These are phyloP conservation scores for Onychostruthus taczanowskii DNA, from an alignment of 2,113 vertebrate species.

Conservation along the genomic window DNA sequence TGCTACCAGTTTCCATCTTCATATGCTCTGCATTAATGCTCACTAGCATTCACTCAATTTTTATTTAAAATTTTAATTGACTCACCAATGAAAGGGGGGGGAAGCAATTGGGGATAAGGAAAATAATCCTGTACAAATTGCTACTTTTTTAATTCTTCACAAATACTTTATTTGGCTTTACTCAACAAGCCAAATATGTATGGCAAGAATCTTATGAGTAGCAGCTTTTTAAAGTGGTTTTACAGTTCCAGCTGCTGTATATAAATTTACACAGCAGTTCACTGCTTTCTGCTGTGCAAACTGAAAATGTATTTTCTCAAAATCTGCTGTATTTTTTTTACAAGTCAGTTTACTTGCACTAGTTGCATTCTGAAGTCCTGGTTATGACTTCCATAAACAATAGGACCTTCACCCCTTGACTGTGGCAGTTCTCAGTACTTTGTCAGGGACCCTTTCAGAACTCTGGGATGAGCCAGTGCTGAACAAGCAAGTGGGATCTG, in stretches of 20 bases:
- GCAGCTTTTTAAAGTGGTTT: neutral
- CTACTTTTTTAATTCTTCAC: neutral
- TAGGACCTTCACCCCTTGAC: neutral
- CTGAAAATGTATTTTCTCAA: neutral
- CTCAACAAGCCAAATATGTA: neutral
- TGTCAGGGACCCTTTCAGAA: neutral
- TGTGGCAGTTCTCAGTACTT: neutral
- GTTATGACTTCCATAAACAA: neutral
- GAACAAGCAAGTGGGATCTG: neutral
- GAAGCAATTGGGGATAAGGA: neutral
- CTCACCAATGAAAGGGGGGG: neutral
- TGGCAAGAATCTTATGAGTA: neutral
- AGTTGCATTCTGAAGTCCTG: neutral
- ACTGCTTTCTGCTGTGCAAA: neutral
- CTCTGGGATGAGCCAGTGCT: neutral
- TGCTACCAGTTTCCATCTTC: neutral
- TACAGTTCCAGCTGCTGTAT: neutral
- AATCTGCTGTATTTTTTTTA: neutral
- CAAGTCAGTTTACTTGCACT: neutral
- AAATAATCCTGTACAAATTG: neutral
- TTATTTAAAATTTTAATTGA: conserved; percentile 6
- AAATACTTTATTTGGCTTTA: neutral
- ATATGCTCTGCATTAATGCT: neutral
- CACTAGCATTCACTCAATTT: neutral
- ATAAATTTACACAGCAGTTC: neutral